Percentiles rank a stretch among this genome's conserved stretches.
Conservation (phyloP, 2,888 invertebrate genomes). For the Deladenus siricidicola region DNA sequence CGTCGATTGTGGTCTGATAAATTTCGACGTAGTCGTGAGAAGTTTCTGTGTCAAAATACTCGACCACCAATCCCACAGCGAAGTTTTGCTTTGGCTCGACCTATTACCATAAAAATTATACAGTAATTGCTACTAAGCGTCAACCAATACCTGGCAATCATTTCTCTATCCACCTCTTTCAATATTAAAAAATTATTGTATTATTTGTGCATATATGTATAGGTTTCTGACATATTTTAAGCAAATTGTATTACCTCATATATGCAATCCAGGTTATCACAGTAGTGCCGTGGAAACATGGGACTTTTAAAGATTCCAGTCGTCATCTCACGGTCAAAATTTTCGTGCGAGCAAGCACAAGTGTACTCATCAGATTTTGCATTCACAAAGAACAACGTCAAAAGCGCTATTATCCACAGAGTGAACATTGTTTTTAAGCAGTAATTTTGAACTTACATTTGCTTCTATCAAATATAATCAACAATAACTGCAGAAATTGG, state of each 20-base stretch:
- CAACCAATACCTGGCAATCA: too few species aligned
- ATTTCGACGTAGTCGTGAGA: slow-evolving; percentile 22
- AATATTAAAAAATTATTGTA: background rate
- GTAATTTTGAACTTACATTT: too few species aligned
- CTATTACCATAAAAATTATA: too few species aligned
- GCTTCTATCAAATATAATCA: too few species aligned
- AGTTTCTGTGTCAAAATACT: slow-evolving; percentile 21
- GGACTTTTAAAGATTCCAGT: slow-evolving; percentile 15
- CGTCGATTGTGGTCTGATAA: slow-evolving; percentile 8
- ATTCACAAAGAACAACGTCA: too few species aligned
- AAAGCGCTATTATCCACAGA: too few species aligned
- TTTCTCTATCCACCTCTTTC: background rate
- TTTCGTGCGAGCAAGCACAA: background rate
- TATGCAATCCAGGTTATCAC: slow-evolving; percentile 12
- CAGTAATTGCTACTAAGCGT: too few species aligned
- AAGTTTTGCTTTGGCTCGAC: slow-evolving; percentile 15
- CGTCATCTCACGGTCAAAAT: background rate
- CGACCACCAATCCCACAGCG: slow-evolving; percentile 19
- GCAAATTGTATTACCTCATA: slow-evolving; percentile 9
- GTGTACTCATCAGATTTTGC: too few species aligned
- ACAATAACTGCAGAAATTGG: too few species aligned
- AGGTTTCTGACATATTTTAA: too few species aligned
- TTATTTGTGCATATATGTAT: background rate
- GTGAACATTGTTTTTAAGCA: too few species aligned
- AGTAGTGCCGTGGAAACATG: slow-evolving; percentile 11